These are phyloP conservation scores for Pangasius mekongensis DNA, from an alignment of 2,797 vertebrate species.

Conservation along the genomic window DNA sequence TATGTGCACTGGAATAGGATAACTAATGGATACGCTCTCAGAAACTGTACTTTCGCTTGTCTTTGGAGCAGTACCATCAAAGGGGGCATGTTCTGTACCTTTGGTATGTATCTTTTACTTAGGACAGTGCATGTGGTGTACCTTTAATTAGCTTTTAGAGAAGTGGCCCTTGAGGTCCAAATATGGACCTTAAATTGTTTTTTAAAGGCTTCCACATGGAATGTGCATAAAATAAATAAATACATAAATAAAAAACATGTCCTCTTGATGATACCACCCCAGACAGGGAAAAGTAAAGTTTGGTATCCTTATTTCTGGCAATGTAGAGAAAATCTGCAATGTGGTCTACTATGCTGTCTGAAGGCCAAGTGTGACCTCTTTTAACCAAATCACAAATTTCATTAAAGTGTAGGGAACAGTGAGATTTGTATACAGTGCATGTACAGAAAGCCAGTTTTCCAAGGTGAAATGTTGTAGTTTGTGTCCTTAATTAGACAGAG, in stretches of 20 bases:
- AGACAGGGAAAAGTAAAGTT: not conserved
- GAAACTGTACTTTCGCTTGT: not conserved
- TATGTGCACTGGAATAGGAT: not conserved
- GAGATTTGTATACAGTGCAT: not conserved
- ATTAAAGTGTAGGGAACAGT: not conserved
- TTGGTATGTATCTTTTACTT: not conserved
- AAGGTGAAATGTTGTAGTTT: slow-evolving; percentile 26
- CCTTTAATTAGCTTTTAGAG: not conserved
- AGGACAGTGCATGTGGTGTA: not conserved
- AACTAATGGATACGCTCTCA: not conserved
- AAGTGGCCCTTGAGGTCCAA: not conserved
- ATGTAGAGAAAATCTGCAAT: not conserved
- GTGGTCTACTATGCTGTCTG: not conserved
- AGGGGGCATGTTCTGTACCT: too few species aligned
- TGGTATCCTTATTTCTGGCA: not conserved
- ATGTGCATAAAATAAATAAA: not conserved
- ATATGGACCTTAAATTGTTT: not conserved
- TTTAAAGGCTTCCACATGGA: not conserved
- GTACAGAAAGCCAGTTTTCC: not conserved
- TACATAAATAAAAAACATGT: not conserved
- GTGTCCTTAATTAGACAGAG: slow-evolving; percentile 54
- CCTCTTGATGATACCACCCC: not conserved
- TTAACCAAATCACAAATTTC: not conserved
- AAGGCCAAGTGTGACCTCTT: not conserved
- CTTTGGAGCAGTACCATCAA: not conserved